Evolutionary conservation across 2,797 vertebrate genomes (phyloP).

Genomic region (Chloroceryle inda): DNA sequence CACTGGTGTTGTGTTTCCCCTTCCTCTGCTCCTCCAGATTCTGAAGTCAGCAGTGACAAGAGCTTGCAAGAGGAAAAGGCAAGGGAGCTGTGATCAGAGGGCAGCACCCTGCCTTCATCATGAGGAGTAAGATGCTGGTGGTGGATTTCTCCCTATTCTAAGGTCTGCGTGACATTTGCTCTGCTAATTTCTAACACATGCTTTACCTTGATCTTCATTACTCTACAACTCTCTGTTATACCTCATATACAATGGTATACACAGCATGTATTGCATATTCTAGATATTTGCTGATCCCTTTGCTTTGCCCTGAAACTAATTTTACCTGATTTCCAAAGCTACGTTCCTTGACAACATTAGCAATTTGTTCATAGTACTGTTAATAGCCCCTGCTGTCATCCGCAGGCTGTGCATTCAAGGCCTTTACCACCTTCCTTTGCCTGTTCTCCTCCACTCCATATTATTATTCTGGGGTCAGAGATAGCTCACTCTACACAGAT

Average conservation of each 20-base stretch:
- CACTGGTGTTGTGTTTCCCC: not conserved
- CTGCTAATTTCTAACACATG: rapidly evolving
- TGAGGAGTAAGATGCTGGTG: rapidly evolving
- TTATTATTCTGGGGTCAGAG: not conserved
- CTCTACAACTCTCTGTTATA: too few species aligned
- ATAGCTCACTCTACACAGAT: not conserved
- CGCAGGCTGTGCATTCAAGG: not conserved
- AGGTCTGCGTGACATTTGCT: not conserved
- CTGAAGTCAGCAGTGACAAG: not conserved
- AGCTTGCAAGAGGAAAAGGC: not conserved
- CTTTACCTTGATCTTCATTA: not conserved
- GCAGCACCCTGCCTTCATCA: not conserved
- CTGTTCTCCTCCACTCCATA: not conserved
- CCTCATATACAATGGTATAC: not conserved
- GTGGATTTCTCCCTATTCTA: not conserved
- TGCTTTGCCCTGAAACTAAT: not conserved
- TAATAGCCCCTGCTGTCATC: not conserved
- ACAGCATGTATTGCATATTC: not conserved
- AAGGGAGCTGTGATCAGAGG: not conserved
- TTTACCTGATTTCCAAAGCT: not conserved
- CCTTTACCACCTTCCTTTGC: not conserved
- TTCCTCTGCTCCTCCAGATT: not conserved
- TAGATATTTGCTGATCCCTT: not conserved
- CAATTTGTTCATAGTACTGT: not conserved
- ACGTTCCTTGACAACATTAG: rapidly evolving